phyloP scores from a whole-genome alignment of 2,113 vertebrate species.

The Centrocercus urophasianus region DNA sequence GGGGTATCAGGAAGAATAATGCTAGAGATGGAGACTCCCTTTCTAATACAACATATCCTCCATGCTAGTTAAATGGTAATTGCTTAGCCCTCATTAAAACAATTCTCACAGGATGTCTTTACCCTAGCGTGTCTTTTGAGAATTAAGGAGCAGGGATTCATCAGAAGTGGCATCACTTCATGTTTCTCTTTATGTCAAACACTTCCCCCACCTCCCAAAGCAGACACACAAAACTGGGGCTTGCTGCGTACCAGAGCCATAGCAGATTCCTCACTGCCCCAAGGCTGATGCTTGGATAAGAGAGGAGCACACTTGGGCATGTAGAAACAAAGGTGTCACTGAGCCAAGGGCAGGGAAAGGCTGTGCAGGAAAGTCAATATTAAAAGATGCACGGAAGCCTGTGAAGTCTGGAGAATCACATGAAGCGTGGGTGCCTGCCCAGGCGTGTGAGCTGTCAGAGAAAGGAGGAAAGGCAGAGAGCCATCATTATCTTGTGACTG shows the following conservation, averaged over 20 bases:
- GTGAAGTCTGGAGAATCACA: not conserved
- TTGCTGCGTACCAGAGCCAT: not conserved
- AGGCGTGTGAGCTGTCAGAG: fast-evolving
- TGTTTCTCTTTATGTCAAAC: not conserved
- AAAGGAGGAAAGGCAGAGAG: not conserved
- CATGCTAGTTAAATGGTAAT: not conserved
- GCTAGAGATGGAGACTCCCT: not conserved
- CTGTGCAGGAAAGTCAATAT: not conserved
- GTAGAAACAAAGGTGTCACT: not conserved
- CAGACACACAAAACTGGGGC: not conserved
- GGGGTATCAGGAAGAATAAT: not conserved
- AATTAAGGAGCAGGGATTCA: not conserved
- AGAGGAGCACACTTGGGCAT: not conserved
- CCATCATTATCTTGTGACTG: slow-evolving; percentile 20
- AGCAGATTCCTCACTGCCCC: not conserved
- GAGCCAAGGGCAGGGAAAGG: not conserved
- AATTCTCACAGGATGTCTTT: not conserved
- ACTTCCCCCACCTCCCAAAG: not conserved
- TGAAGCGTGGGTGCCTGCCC: not conserved
- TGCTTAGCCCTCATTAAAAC: not conserved
- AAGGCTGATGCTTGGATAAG: not conserved
- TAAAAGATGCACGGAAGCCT: not conserved
- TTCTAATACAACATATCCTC: not conserved
- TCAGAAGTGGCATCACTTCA: not conserved
- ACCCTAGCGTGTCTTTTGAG: not conserved